Base-by-base conservation (phyloP, 35 echinoderm and acorn worm species). In the Lytechinus pictus region DNA sequence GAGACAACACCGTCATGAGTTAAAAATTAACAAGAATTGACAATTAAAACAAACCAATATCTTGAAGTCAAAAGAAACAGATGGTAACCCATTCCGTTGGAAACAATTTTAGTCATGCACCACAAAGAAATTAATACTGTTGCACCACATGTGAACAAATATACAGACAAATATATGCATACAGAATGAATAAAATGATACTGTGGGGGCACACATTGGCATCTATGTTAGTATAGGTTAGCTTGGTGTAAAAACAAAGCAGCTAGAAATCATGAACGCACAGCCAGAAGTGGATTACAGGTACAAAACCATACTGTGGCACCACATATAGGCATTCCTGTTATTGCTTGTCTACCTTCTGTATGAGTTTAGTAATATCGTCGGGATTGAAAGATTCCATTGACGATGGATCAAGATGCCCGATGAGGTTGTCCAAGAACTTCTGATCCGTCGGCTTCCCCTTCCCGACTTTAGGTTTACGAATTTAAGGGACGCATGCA, bases 341-440 rank as follows among this genome's bases (percentile, higher is more conserved):
- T 93, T 93, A 57, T 12, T 93, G 13, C 16, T 54, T 54, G 52
- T 57, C 52, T 93, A 93, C 92, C 92, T 93, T 93, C 55, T 93
- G 92, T 57, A 93, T 28, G 52, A 93, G 55, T 93, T 93, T 93
- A 54, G 92, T 93, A 53, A 93, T 55, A 93, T 93, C 92, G 10
- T 93, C 92, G 2, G 92, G 92, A n/a, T 54, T 93, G n/a, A 93
- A 93, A 4, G n/a, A 19, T 4, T 57, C 55, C 52, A 93, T 55
- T 54, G 92, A 93, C 2, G 92, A 55, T 5, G 92, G 53, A 27
- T 93, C 92, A 10, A 93, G 55, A 93, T 93, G 92, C 5, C 92
- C 92, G 55, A 93, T 93, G 27, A 93, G 92, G 28, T 93, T 93
- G 54, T 93, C 92, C 53, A 93, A 28, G 27, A 55, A 93, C 53